phyloP scores from a whole-genome alignment of 2,113 vertebrate genomes.

The Pteruthius melanotis region DNA sequence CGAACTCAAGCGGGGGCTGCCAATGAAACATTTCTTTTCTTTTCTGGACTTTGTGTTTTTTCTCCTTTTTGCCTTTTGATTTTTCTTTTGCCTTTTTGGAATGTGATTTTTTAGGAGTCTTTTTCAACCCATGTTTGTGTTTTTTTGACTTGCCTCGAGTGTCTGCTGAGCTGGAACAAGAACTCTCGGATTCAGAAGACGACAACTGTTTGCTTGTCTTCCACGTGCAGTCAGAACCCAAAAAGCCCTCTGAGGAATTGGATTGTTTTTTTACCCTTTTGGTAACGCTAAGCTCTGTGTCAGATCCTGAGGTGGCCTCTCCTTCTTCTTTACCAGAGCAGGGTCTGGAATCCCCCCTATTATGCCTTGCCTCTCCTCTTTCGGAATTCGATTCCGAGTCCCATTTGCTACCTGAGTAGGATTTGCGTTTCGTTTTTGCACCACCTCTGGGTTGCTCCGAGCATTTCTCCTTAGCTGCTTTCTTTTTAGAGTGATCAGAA shows the following conservation, averaged over 20 bases:
- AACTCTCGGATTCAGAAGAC: constrained; percentile 52
- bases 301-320: constrained; percentile 89
- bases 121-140: constrained; percentile 78
- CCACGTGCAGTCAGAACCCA: neutral
- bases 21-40: constrained; percentile 90
- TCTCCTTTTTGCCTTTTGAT: constrained; percentile 84
- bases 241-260: constrained; percentile 11
- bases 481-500: constrained; percentile 70
- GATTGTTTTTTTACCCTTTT: constrained; percentile 38
- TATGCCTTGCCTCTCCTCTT: constrained; percentile 42
- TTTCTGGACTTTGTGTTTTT: constrained; percentile 85
- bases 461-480: constrained; percentile 43
- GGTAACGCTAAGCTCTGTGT: constrained; percentile 59
- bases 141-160: constrained; percentile 78
- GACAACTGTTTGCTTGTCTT: constrained; percentile 31
- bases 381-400: constrained; percentile 87
- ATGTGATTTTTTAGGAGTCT: constrained; percentile 65
- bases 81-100: constrained; percentile 79
- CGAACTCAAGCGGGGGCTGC: constrained; percentile 96
- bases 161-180: constrained; percentile 36
- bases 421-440: constrained; percentile 65
- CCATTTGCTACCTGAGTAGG: constrained; percentile 77
- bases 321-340: constrained; percentile 92
- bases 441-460: constrained; percentile 28
- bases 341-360: constrained; percentile 41